Conservation (phyloP, 2,888 invertebrate species). For the Scaeva pyrastri region DNA sequence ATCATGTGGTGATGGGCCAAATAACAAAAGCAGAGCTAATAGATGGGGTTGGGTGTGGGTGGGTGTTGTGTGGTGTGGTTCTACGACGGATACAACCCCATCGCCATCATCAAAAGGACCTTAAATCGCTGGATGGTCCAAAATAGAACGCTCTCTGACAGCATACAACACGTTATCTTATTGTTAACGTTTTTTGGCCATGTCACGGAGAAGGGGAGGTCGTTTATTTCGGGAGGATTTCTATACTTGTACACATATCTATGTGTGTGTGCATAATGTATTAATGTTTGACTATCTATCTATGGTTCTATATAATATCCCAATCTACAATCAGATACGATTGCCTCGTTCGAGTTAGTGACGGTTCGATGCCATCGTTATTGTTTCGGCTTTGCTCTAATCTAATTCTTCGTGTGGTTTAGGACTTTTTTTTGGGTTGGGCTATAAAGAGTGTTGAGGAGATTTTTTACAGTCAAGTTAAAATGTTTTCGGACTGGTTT, state of each 20-base stretch:
- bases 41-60: slow-evolving; percentile 13
- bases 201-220: background rate
- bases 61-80: slow-evolving; percentile 31
- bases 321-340: slow-evolving; percentile 75
- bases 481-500: slow-evolving; percentile 23
- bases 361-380: slow-evolving; percentile 76
- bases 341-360: slow-evolving; percentile 75
- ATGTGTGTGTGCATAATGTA: no score
- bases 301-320: slow-evolving; percentile 37
- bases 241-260: background rate
- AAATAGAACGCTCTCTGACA: slow-evolving; percentile 49
- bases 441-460: slow-evolving; percentile 53
- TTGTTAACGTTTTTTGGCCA: slow-evolving; percentile 54
- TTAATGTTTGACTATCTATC: slow-evolving; percentile 42
- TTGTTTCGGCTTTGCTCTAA: slow-evolving; percentile 69
- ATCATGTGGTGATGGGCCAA: slow-evolving; percentile 61
- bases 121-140: slow-evolving; percentile 31
- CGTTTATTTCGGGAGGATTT: slow-evolving; percentile 17
- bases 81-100: background rate
- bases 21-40: slow-evolving; percentile 57
- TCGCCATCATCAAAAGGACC: slow-evolving; percentile 3
- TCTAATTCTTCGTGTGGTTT: slow-evolving; percentile 74
- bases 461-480: slow-evolving; percentile 30
- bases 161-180: slow-evolving; percentile 66
- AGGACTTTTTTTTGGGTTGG: slow-evolving; percentile 72